These are phyloP conservation scores for Sphecodes monilicornis DNA, from an alignment of 2,888 invertebrate species.

Conservation along the genomic window DNA sequence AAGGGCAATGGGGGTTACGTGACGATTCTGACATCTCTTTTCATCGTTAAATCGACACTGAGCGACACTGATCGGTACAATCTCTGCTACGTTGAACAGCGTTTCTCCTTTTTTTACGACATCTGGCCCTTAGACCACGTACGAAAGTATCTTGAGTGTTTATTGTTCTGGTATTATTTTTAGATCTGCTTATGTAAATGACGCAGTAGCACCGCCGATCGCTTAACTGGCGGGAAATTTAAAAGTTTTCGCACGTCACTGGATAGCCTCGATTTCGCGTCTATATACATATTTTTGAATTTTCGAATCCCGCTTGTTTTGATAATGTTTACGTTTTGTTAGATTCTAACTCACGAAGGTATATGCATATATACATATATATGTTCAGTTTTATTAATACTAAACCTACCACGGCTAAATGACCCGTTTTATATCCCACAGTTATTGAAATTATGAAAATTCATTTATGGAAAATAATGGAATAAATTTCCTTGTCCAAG, in stretches of 20 bases:
- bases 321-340: conserved; percentile 39
- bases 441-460: too few species aligned
- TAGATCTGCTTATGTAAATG: conserved; percentile 81
- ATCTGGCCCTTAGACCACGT: conserved; percentile 41
- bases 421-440: too few species aligned
- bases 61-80: conserved; percentile 23
- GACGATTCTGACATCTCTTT: conserved; percentile 48
- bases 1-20: conserved; percentile 77
- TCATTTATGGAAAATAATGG: too few species aligned
- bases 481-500: too few species aligned
- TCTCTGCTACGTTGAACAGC: conserved; percentile 30
- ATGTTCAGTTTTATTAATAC: conserved; percentile 12
- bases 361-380: not conserved
- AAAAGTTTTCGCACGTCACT: conserved; percentile 50
- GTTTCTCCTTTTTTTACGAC: conserved; percentile 30
- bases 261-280: conserved; percentile 17
- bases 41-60: conserved; percentile 21
- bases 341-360: conserved; percentile 14
- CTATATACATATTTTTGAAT: conserved; percentile 20
- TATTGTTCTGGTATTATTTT: conserved; percentile 79
- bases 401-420: too few species aligned
- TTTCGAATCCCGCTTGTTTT: conserved; percentile 1
- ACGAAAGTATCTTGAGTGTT: conserved; percentile 66
- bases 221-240: conserved; percentile 73
- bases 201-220: conserved; percentile 76